Evolutionary conservation across 2,797 vertebrate genomes (phyloP).

Genomic region (Enteromius viviparus): DNA sequence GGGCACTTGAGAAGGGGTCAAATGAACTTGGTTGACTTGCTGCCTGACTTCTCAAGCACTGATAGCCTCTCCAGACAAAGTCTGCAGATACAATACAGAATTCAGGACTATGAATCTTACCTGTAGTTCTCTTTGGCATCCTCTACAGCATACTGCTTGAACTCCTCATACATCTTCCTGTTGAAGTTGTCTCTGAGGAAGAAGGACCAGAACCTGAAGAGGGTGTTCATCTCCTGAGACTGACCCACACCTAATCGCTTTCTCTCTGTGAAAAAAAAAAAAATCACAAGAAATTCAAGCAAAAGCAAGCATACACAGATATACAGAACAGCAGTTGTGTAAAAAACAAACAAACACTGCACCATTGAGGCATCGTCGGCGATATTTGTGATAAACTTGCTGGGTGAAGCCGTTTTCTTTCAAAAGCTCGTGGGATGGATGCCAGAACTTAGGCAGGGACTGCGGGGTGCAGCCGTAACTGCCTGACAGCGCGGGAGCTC

Average conservation of each 20-base stretch:
- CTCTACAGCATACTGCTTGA: constrained; percentile 87
- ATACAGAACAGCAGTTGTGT: neutral
- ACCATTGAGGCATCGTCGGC: constrained; percentile 88
- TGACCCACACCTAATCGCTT: constrained; percentile 91
- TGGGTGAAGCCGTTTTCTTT: constrained; percentile 95
- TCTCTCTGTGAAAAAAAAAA: constrained; percentile 80
- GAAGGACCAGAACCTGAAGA: constrained; percentile 98
- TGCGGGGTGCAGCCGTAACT: constrained; percentile 85
- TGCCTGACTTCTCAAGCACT: neutral
- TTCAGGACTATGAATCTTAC: constrained; percentile 63
- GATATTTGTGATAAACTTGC: constrained; percentile 94
- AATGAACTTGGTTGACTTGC: neutral
- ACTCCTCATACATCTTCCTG: constrained; percentile 97
- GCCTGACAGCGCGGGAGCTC: constrained; percentile 74
- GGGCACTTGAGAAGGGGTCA: neutral
- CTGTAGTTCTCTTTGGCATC: constrained; percentile 95
- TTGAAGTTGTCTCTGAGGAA: constrained; percentile 97
- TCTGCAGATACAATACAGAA: neutral
- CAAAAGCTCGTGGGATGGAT: constrained; percentile 92
- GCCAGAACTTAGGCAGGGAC: constrained; percentile 91
- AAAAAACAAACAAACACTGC: constrained; percentile 38
- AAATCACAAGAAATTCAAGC: constrained; percentile 12
- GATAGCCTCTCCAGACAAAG: neutral
- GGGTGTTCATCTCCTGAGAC: constrained; percentile 97
- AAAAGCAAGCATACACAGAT: neutral